Evolutionary conservation across 2,113 vertebrate species (phyloP).

Genomic region (Lontra canadensis): DNA sequence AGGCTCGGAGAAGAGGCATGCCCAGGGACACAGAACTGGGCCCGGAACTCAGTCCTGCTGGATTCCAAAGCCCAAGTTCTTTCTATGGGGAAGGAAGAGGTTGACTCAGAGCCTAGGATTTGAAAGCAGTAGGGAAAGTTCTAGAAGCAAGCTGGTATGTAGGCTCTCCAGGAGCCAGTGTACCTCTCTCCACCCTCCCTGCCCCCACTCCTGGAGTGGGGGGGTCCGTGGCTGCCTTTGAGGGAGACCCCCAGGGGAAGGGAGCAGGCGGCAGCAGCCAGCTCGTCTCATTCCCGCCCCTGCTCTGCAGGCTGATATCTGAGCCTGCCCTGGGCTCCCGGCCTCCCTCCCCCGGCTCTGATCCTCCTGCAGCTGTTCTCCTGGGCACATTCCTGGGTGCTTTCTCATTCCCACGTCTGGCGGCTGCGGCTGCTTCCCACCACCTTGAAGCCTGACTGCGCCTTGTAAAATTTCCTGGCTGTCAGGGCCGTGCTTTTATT

Average conservation of each 20-base stretch:
- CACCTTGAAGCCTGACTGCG: constrained; percentile 88
- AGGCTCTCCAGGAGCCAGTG: not conserved
- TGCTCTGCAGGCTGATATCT: not conserved
- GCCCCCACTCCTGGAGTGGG: not conserved
- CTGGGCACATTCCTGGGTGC: constrained; percentile 91
- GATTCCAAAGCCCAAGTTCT: not conserved
- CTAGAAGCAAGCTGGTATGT: not conserved
- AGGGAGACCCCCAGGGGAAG: not conserved
- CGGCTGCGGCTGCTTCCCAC: constrained; percentile 89
- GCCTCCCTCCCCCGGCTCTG: constrained; percentile 12
- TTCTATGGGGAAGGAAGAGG: not conserved
- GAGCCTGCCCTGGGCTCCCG: not conserved
- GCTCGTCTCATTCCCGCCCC: not conserved
- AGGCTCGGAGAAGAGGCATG: accelerated
- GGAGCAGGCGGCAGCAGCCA: not conserved
- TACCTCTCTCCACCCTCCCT: not conserved
- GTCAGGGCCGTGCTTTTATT: constrained; percentile 85
- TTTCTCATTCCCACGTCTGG: constrained; percentile 93
- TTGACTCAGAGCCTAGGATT: not conserved
- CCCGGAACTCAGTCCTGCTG: not conserved
- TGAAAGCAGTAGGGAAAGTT: not conserved
- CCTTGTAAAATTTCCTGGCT: constrained; percentile 92
- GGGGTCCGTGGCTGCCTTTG: not conserved
- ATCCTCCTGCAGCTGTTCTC: constrained; percentile 92
- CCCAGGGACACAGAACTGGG: not conserved